phyloP scores from a whole-genome alignment of 2,113 vertebrate genomes.

The Phycodurus eques region DNA sequence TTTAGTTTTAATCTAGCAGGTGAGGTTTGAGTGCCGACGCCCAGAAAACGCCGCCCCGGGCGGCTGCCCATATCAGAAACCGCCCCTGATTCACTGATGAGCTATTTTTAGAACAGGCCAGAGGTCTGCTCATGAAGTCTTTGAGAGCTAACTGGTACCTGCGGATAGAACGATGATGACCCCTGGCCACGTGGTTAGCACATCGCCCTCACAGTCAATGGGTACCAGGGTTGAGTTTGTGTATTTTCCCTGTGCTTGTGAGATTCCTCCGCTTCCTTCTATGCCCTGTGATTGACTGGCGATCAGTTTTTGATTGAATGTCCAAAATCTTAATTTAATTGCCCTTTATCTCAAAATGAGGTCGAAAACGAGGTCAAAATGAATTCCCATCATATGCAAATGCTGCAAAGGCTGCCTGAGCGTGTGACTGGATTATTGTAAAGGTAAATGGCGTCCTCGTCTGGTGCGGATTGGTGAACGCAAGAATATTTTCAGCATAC shows the following conservation, averaged over 20 bases:
- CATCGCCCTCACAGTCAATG: no score
- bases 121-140: not conserved
- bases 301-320: not conserved
- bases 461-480: not conserved
- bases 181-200: no score
- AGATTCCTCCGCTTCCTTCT: not conserved
- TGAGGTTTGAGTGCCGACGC: no score
- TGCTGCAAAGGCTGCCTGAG: not conserved
- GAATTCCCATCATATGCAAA: not conserved
- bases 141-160: not conserved
- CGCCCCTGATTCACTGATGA: no score
- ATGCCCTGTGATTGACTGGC: not conserved
- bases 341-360: not conserved
- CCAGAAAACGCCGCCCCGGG: no score
- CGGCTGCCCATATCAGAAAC: no score
- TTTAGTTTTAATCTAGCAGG: no score
- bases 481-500: not conserved
- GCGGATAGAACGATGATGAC: no score
- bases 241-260: no score
- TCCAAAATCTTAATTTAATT: not conserved
- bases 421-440: not conserved
- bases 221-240: no score
- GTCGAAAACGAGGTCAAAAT: no score
- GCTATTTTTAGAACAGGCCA: not conserved
- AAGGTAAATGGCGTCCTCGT: not conserved